A percentile compares a stretch with the other conserved stretches of the same genome.
Conservation (phyloP, 2,113 vertebrate species). For the Phalacrocorax aristotelis region DNA sequence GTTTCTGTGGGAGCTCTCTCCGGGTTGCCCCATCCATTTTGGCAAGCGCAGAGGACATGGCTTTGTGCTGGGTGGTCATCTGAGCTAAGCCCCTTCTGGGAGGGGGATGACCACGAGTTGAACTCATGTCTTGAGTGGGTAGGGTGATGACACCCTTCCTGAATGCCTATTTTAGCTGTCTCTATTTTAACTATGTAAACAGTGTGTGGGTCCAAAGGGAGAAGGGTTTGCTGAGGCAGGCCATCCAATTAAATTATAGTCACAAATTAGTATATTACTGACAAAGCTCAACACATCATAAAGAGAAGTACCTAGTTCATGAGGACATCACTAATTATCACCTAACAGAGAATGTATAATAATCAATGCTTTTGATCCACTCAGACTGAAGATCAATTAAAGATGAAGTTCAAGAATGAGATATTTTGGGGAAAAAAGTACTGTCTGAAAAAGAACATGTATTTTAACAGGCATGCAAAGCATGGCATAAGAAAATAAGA, state of each 20-base stretch:
- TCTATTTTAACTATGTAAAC: not conserved
- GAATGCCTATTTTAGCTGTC: not conserved
- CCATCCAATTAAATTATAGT: not conserved
- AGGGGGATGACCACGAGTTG: not conserved
- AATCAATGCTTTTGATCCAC: not conserved
- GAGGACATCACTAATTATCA: not conserved
- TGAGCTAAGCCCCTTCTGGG: too few relatives aligned
- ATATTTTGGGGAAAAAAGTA: not conserved
- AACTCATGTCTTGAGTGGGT: not conserved
- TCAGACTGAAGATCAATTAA: not conserved
- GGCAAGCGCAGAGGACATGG: rapidly evolving
- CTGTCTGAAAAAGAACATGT: not conserved
- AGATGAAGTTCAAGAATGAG: not conserved
- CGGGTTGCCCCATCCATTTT: not conserved
- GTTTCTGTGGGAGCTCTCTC: not conserved
- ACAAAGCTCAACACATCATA: not conserved
- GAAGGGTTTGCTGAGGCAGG: not conserved
- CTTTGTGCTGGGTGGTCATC: not conserved
- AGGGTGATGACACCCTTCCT: not conserved
- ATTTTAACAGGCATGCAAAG: not conserved
- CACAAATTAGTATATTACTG: not conserved
- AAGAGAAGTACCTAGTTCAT: not conserved
- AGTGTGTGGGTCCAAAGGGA: not conserved
- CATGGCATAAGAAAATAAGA: not conserved
- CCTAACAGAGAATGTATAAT: not conserved